Conservation (phyloP, 2,113 vertebrate genomes). For the Podilymbus podiceps region DNA sequence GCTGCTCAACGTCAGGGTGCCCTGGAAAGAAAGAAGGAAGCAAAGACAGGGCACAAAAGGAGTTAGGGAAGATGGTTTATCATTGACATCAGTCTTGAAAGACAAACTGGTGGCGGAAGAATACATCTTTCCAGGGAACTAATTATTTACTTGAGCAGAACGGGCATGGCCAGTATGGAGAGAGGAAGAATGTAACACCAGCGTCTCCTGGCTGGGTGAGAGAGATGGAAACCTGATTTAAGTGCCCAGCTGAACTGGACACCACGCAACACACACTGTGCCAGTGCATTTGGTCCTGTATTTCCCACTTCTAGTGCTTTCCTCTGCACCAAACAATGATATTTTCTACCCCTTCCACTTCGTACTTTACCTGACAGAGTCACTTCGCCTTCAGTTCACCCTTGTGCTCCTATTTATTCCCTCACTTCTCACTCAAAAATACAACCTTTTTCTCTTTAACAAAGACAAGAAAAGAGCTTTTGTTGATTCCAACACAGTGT, state of each 20-base stretch:
- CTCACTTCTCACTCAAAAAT: neutral
- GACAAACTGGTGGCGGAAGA: neutral
- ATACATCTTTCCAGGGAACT: neutral
- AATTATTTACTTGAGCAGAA: neutral
- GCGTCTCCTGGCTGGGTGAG: neutral
- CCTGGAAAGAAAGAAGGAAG: slow-evolving; percentile 72
- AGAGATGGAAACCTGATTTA: neutral
- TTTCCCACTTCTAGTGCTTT: neutral
- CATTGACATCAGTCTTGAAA: neutral
- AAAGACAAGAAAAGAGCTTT: slow-evolving; percentile 19
- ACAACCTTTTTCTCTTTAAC: neutral
- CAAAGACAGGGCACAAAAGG: neutral
- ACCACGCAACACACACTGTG: neutral
- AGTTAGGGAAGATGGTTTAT: neutral
- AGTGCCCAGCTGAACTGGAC: neutral
- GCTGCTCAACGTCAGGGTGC: slow-evolving; percentile 96
- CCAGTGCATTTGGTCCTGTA: neutral
- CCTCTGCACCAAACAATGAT: neutral
- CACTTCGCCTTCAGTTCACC: neutral
- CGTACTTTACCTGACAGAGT: neutral
- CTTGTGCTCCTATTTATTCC: neutral
- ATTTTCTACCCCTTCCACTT: slow-evolving; percentile 7
- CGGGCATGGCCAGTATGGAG: neutral
- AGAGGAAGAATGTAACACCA: neutral
- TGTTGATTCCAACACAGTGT: neutral